These are phyloP conservation scores for Isoperla grammatica DNA, from an alignment of 2,888 invertebrate species.

Conservation along the genomic window DNA sequence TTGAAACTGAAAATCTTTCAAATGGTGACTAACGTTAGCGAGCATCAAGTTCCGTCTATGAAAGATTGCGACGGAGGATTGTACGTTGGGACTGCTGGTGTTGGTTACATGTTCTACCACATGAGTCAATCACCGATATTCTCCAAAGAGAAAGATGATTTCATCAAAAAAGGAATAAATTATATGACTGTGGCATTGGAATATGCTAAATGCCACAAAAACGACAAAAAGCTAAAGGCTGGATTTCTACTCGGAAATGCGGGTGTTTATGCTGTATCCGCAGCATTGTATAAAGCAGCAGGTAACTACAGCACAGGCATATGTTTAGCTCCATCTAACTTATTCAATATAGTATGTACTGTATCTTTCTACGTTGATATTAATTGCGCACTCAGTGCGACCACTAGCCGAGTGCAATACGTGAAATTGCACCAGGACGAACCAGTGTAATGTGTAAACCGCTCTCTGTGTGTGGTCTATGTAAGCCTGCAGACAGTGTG, in stretches of 20 bases:
- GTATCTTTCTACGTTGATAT: no score
- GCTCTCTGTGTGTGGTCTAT: no score
- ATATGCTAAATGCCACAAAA: slow-evolving; percentile 44
- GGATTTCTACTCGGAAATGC: slow-evolving; percentile 75
- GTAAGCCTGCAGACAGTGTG: no score
- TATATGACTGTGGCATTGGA: slow-evolving; percentile 59
- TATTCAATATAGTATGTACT: no score
- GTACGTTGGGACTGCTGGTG: slow-evolving; percentile 64
- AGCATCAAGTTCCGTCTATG: slow-evolving; percentile 39
- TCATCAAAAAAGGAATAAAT: slow-evolving; percentile 54
- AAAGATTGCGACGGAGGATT: slow-evolving; percentile 53
- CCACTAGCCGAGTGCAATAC: no score
- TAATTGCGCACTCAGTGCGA: no score
- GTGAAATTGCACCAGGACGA: no score
- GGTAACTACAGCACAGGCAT: slow-evolving; percentile 41
- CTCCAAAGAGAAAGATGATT: slow-evolving; percentile 44
- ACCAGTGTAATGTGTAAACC: no score
- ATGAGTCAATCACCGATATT: slow-evolving; percentile 54
- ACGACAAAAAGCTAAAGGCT: slow-evolving; percentile 53
- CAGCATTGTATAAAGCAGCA: slow-evolving; percentile 52
- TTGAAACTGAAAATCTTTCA: slow-evolving; percentile 16
- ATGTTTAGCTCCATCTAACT: slow-evolving; percentile 27
- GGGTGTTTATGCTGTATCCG: slow-evolving; percentile 68
- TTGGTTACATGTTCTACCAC: slow-evolving; percentile 71
- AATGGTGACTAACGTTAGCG: slow-evolving; percentile 16